Conservation (phyloP, 2,888 invertebrate species). For the Macrophya annulata region DNA sequence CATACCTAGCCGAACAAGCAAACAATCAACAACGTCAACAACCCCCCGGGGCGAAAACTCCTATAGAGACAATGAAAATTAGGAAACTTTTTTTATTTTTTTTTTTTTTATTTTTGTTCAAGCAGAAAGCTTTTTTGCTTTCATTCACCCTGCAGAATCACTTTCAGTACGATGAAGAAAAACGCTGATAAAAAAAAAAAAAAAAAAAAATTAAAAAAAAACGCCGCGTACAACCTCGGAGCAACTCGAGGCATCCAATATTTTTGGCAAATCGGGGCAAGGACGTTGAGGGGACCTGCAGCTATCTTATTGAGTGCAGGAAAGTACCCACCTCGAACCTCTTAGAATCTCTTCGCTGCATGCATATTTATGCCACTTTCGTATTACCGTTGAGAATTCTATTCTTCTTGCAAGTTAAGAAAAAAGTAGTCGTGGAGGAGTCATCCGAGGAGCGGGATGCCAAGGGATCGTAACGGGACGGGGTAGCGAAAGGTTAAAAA, state of each 20-base stretch:
- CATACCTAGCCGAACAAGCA: not conserved
- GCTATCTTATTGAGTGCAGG: not conserved
- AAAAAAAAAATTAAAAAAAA: too few relatives aligned
- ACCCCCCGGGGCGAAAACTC: not conserved
- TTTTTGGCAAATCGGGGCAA: not conserved
- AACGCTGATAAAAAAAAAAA: not conserved
- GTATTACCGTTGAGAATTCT: slow-evolving; percentile 27
- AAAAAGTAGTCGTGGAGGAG: slow-evolving; percentile 13
- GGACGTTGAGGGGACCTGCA: not conserved
- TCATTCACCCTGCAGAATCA: not conserved
- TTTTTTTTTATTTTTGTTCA: not conserved
- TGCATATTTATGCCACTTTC: slow-evolving; percentile 48
- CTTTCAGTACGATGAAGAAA: not conserved
- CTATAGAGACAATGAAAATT: not conserved
- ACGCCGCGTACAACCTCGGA: too few relatives aligned
- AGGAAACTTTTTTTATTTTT: not conserved
- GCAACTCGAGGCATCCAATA: not conserved
- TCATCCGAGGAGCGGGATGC: not conserved
- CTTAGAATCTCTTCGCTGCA: slow-evolving; percentile 17
- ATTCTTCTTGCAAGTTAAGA: not conserved
- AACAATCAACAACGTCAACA: slow-evolving; percentile 35
- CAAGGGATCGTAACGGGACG: not conserved
- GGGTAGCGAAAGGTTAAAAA: slow-evolving; percentile 12
- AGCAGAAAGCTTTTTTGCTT: not conserved
- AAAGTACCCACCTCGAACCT: not conserved